Evolutionary conservation across 2,888 invertebrate genomes (phyloP).

Genomic region (Serrognathus titanus): DNA sequence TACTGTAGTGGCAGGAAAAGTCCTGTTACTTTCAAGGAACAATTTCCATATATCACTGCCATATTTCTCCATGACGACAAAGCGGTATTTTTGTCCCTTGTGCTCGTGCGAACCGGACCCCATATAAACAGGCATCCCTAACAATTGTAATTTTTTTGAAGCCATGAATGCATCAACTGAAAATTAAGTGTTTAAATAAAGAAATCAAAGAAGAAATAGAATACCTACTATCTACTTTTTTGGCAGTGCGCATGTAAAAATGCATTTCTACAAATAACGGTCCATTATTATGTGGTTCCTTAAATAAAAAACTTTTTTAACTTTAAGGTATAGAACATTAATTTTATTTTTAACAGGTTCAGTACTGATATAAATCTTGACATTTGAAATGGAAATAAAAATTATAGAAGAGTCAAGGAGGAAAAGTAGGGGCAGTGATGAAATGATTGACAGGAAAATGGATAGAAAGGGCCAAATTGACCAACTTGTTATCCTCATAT

Average conservation of each 20-base stretch:
- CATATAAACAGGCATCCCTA: conserved; percentile 83
- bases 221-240: conserved; percentile 61
- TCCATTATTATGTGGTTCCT: conserved; percentile 91
- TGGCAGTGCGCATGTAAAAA: conserved; percentile 79
- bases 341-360: neutral
- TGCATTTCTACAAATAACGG: conserved; percentile 93
- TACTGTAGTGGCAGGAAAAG: conserved; percentile 70
- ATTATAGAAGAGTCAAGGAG: too few relatives aligned
- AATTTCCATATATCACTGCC: conserved; percentile 81
- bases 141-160: conserved; percentile 60
- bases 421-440: too few relatives aligned
- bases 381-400: too few relatives aligned
- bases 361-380: too few relatives aligned
- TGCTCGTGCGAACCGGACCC: conserved; percentile 80
- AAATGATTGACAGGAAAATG: too few relatives aligned
- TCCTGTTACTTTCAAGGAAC: conserved; percentile 63
- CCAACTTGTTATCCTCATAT: too few relatives aligned
- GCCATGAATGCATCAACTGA: conserved; percentile 70
- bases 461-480: too few relatives aligned
- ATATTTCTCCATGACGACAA: conserved; percentile 85
- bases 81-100: conserved; percentile 78
- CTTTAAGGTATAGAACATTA: neutral
- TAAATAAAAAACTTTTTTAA: conserved; percentile 26
- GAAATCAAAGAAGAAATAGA: neutral
- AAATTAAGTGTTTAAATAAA: conserved; percentile 14